Conservation (phyloP, 2,113 vertebrate species). For the Archocentrus centrarchus region DNA sequence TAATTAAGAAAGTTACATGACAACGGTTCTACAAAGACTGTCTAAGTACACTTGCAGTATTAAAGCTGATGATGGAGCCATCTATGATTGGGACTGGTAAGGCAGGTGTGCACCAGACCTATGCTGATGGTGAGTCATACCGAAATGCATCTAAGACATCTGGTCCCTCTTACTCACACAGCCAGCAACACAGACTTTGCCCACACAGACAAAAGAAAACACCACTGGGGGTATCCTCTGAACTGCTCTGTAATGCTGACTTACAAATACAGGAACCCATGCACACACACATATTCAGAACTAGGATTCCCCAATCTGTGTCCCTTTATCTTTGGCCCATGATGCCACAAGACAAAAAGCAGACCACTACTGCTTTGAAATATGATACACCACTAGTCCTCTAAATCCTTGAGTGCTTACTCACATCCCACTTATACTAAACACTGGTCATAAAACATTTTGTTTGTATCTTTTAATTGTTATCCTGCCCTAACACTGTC, state of each 20-base stretch:
- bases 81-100: constrained; percentile 13
- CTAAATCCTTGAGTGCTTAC: constrained; percentile 58
- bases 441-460: constrained; percentile 66
- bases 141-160: constrained; percentile 62
- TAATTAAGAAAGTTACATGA: constrained; percentile 18
- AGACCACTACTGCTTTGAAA: constrained; percentile 71
- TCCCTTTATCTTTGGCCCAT: constrained; percentile 28
- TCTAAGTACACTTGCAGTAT: neutral
- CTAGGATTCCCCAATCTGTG: constrained; percentile 22
- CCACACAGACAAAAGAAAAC: constrained; percentile 49
- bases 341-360: constrained; percentile 60
- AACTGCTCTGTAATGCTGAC: constrained; percentile 30
- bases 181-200: constrained; percentile 26
- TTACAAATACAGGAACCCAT: constrained; percentile 6
- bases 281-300: neutral
- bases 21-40: neutral
- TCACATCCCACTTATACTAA: constrained; percentile 50
- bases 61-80: constrained; percentile 21
- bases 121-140: constrained; percentile 51
- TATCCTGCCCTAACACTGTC: constrained; percentile 19
- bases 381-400: constrained; percentile 41
- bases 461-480: constrained; percentile 57
- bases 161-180: constrained; percentile 58
- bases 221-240: constrained; percentile 49
- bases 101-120: constrained; percentile 18